These are phyloP conservation scores for Notarius lentiginosus DNA, from an alignment of 2,113 vertebrate genomes.

Conservation along the genomic window DNA sequence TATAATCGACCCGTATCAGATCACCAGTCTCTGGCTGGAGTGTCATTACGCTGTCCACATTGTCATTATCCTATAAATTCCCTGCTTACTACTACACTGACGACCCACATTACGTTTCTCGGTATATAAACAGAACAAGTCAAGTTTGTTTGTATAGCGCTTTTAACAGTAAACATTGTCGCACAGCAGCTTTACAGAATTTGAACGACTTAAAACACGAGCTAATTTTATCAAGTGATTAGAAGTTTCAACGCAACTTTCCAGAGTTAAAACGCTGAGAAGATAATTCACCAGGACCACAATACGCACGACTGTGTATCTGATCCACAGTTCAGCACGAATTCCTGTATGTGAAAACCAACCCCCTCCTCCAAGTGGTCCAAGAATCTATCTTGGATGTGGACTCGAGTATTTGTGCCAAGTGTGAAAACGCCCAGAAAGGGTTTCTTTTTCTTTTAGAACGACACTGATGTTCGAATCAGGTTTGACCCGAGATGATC, in stretches of 20 bases:
- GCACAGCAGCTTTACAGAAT: no score
- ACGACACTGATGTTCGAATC: not conserved
- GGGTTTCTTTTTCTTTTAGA: not conserved
- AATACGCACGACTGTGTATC: not conserved
- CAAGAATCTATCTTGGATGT: slow-evolving; percentile 13
- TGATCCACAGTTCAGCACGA: not conserved
- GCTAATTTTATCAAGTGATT: not conserved
- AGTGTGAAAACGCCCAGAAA: not conserved
- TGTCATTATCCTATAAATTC: not conserved
- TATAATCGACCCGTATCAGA: no score
- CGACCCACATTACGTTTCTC: not conserved
- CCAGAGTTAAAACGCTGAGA: not conserved
- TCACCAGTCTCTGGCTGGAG: no score
- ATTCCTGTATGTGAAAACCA: not conserved
- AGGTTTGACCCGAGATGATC: not conserved
- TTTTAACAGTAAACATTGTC: no score
- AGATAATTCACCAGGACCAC: not conserved
- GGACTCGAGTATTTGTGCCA: slow-evolving; percentile 7
- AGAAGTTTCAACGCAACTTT: not conserved
- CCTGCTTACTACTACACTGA: not conserved
- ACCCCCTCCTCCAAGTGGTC: not conserved
- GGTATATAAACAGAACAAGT: not conserved
- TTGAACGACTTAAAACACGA: no score
- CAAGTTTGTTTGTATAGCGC: no score
- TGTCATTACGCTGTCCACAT: not conserved